phyloP scores from a whole-genome alignment of 2,113 vertebrate genomes.

The Macroglossus sobrinus region DNA sequence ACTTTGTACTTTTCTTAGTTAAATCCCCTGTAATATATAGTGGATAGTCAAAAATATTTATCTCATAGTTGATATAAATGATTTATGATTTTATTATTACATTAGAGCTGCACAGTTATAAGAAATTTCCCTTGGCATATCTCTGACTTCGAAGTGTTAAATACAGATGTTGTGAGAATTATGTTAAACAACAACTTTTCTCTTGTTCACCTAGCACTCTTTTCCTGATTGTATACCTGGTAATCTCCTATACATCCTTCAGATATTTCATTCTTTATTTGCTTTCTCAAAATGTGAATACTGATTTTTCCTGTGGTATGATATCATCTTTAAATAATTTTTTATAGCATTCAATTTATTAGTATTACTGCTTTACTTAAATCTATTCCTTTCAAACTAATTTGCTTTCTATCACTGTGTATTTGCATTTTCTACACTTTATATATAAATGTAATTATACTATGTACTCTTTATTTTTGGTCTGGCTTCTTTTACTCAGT shows the following conservation, averaged over 20 bases:
- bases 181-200: not conserved
- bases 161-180: not conserved
- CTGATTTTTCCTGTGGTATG: not conserved
- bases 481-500: not conserved
- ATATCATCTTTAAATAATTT: not conserved
- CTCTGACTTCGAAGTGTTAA: not conserved
- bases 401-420: not conserved
- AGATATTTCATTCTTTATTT: not conserved
- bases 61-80: not conserved
- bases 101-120: not conserved
- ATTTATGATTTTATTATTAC: not conserved
- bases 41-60: not conserved
- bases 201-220: not conserved
- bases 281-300: not conserved
- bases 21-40: not conserved
- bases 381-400: not conserved
- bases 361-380: not conserved
- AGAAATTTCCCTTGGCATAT: not conserved
- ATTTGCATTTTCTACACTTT: not conserved
- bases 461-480: not conserved
- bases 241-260: not conserved
- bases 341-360: not conserved
- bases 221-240: not conserved
- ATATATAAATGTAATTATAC: not conserved
- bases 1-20: not conserved